These are phyloP conservation scores for Syngnathus typhle DNA, from an alignment of 2,113 vertebrate genomes.

Conservation along the genomic window DNA sequence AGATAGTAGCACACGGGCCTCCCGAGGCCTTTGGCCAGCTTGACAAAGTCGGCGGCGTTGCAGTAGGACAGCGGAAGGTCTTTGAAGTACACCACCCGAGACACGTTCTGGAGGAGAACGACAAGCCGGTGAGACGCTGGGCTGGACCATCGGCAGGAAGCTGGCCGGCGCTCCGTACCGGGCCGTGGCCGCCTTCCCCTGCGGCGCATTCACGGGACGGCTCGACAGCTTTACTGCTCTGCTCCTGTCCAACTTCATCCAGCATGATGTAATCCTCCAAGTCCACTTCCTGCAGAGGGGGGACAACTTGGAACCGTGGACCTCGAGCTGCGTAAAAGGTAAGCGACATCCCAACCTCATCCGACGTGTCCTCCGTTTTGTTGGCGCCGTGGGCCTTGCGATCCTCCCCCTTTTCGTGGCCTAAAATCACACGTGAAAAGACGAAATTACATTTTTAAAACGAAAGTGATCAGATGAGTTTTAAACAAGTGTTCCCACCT, in stretches of 20 bases:
- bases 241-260: constrained; percentile 46
- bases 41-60: constrained; percentile 33
- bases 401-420: not conserved
- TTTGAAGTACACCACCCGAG: constrained; percentile 46
- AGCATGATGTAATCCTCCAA: constrained; percentile 59
- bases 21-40: constrained; percentile 41
- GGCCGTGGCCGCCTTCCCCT: not conserved
- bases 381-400: not conserved
- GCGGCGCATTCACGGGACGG: no score
- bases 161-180: not conserved
- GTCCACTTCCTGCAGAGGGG: constrained; percentile 23
- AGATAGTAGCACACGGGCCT: constrained; percentile 41
- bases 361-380: not conserved
- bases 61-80: constrained; percentile 33
- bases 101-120: not conserved
- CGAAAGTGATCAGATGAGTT: no score
- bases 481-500: not conserved
- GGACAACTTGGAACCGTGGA: not conserved
- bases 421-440: not conserved
- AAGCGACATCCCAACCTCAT: not conserved
- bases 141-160: not conserved
- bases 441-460: no score
- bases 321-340: not conserved
- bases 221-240: no score
- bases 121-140: not conserved